Percentiles rank a stretch among this genome's conserved stretches.
These are phyloP conservation scores for Vollenhovia emeryi DNA, from an alignment of 1,140 invertebrate species.

Conservation along the genomic window DNA sequence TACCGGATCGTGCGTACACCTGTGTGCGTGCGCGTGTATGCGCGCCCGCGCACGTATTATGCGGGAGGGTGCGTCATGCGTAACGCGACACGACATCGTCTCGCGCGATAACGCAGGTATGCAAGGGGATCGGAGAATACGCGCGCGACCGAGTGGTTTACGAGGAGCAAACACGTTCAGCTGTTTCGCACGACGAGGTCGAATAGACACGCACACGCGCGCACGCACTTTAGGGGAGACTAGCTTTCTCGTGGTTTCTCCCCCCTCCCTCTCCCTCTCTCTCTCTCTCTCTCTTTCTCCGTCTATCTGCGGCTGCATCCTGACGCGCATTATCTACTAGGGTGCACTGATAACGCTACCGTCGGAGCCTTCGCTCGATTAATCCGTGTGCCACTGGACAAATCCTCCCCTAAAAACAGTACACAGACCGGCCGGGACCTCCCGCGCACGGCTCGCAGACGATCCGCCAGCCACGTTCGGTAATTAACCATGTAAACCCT, in stretches of 20 bases:
- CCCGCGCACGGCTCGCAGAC: constrained; percentile 45
- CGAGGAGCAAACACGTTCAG: constrained; percentile 73
- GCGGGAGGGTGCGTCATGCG: constrained; percentile 6
- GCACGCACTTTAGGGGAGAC: not conserved
- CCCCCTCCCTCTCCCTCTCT: not conserved
- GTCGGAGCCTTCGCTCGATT: constrained; percentile 62
- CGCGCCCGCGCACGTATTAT: no score
- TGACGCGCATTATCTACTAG: constrained; percentile 71
- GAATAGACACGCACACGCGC: constrained; percentile 57
- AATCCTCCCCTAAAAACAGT: constrained; percentile 71
- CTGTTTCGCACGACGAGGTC: constrained; percentile 65
- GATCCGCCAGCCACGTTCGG: constrained; percentile 63
- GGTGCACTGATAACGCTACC: constrained; percentile 66
- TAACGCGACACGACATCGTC: constrained; percentile 43
- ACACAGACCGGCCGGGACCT: constrained; percentile 48
- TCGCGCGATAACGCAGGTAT: constrained; percentile 62
- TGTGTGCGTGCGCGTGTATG: no score
- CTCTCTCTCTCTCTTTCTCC: constrained; percentile 28
- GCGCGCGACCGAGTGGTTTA: constrained; percentile 70
- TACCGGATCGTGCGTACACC: not conserved
- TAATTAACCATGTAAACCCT: constrained; percentile 70
- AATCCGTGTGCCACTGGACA: constrained; percentile 64
- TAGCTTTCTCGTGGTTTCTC: constrained; percentile 39
- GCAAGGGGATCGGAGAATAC: constrained; percentile 46
- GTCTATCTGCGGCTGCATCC: constrained; percentile 67